Conservation (phyloP, 2,113 vertebrate genomes). For the Lota lota region DNA sequence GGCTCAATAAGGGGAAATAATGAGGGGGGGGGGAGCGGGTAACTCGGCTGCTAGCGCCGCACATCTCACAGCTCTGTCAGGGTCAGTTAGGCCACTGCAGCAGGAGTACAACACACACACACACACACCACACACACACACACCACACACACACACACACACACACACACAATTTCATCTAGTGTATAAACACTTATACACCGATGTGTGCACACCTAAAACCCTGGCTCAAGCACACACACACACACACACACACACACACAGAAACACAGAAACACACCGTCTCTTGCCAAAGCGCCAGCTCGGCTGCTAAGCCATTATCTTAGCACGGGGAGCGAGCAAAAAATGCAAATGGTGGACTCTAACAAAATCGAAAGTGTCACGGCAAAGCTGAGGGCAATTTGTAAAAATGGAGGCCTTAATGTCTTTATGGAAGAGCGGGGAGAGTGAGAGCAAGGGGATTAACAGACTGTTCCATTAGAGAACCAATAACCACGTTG, state of each 20-base stretch:
- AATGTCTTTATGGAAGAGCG: conserved; percentile 65
- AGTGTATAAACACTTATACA: conserved; percentile 19
- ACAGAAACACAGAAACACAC: conserved; percentile 30
- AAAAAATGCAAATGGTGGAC: conserved; percentile 69
- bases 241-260: conserved; percentile 6
- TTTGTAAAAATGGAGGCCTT: conserved; percentile 68
- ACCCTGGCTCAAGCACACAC: conserved; percentile 27
- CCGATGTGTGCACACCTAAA: conserved; percentile 21
- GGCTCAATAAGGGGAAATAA: conserved; percentile 27
- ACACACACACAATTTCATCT: conserved; percentile 7
- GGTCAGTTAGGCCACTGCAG: conserved; percentile 39
- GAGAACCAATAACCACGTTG: conserved; percentile 67
- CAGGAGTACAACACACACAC: conserved; percentile 5
- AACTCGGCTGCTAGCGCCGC: conserved; percentile 19
- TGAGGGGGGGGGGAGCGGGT: conserved; percentile 34
- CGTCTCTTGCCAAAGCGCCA: conserved; percentile 44
- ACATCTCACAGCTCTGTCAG: conserved; percentile 44
- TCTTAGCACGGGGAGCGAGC: conserved; percentile 45
- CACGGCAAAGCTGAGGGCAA: conserved; percentile 67
- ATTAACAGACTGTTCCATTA: conserved; percentile 73
- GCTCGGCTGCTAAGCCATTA: conserved; percentile 64
- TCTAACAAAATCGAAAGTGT: conserved; percentile 70
- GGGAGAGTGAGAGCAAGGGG: conserved; percentile 49
- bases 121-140: conserved; percentile 8
- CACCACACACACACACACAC: conserved; percentile 2